Conservation (phyloP, 2,797 vertebrate genomes). For the Lacerta agilis region DNA sequence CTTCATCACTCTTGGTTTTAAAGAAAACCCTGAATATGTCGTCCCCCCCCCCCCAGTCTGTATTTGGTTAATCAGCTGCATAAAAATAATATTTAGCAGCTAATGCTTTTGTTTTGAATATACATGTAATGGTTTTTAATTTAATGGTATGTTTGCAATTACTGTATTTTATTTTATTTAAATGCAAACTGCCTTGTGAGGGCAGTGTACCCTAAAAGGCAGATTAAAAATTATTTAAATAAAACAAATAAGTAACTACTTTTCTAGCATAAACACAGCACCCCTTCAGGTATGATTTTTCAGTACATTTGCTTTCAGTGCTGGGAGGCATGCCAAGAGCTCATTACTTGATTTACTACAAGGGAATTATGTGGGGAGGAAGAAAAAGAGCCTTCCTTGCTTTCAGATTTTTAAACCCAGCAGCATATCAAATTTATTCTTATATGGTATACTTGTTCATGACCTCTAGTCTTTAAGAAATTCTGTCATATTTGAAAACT, state of each 20-base stretch:
- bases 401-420: slow-evolving; percentile 77
- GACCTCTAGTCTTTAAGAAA: slow-evolving; percentile 82
- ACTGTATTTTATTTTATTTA: background rate
- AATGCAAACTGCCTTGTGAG: background rate
- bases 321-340: slow-evolving; percentile 65
- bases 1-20: background rate
- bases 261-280: slow-evolving; percentile 62
- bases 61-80: background rate
- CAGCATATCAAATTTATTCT: slow-evolving; percentile 80
- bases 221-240: background rate
- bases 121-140: background rate
- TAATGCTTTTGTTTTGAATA: background rate
- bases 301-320: slow-evolving; percentile 67
- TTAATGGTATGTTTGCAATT: background rate
- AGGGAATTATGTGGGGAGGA: slow-evolving; percentile 68
- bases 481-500: slow-evolving; percentile 84
- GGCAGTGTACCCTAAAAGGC: background rate
- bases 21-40: background rate
- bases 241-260: slow-evolving; percentile 50
- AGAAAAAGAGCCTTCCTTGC: slow-evolving; percentile 66
- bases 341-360: slow-evolving; percentile 74
- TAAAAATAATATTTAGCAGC: background rate
- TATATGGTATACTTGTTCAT: slow-evolving; percentile 81
- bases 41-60: background rate
- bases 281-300: slow-evolving; percentile 67